Evolutionary conservation across 2,888 invertebrate species (phyloP).

Genomic region (Netelia inedita): DNA sequence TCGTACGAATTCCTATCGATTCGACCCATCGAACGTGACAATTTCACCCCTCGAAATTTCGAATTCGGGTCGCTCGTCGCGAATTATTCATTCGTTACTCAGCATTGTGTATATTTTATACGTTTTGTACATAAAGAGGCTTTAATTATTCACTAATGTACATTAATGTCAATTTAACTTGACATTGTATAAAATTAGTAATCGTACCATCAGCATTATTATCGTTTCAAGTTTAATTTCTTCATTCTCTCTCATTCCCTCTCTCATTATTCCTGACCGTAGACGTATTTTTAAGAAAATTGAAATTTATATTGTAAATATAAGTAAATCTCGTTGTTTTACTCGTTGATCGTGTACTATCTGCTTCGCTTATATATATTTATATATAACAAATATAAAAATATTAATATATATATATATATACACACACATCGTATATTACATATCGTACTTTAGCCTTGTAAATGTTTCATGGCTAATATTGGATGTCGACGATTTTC

Average conservation of each 20-base stretch:
- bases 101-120: not conserved
- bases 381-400: no score
- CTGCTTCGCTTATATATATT: not conserved
- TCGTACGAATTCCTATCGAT: no score
- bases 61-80: not conserved
- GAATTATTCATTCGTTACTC: not conserved
- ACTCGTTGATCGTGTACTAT: slow-evolving; percentile 33
- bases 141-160: not conserved
- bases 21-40: no score
- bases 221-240: slow-evolving; percentile 6
- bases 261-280: slow-evolving; percentile 48
- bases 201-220: not conserved
- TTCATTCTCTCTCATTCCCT: slow-evolving; percentile 52
- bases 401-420: not conserved
- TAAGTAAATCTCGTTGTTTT: slow-evolving; percentile 35
- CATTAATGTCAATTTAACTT: not conserved
- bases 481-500: slow-evolving; percentile 58
- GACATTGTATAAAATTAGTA: not conserved
- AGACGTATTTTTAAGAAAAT: slow-evolving; percentile 13
- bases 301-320: not conserved
- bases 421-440: no score
- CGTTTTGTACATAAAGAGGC: slow-evolving; percentile 42
- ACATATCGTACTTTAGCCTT: slow-evolving; percentile 36
- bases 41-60: not conserved
- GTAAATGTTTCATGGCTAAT: slow-evolving; percentile 58